phyloP scores from a whole-genome alignment of 2,888 invertebrate genomes.

The Halictus ligatus region DNA sequence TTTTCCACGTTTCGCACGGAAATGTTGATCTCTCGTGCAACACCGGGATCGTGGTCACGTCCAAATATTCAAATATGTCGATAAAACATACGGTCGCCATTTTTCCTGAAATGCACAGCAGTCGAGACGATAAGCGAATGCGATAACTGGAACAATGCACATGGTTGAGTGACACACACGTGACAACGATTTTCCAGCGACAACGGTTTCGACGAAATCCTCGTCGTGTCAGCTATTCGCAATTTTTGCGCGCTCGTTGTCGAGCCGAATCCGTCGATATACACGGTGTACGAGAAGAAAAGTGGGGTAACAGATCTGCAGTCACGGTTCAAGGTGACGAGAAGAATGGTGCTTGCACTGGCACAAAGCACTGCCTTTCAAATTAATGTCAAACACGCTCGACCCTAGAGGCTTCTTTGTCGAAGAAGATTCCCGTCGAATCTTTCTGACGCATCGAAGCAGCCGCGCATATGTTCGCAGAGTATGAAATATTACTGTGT shows the following conservation, averaged over 20 bases:
- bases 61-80: neutral
- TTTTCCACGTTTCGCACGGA: neutral
- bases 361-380: slow-evolving; percentile 35
- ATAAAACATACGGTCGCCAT: neutral
- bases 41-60: neutral
- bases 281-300: neutral
- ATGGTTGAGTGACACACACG: slow-evolving; percentile 4
- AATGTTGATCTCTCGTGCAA: neutral
- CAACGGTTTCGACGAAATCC: neutral
- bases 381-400: slow-evolving; percentile 46
- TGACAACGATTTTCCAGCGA: slow-evolving; percentile 4
- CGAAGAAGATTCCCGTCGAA: slow-evolving; percentile 11
- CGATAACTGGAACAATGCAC: slow-evolving; percentile 30
- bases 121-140: slow-evolving; percentile 14
- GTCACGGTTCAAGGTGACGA: slow-evolving; percentile 42
- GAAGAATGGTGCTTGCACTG: slow-evolving; percentile 9
- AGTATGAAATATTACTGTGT: neutral
- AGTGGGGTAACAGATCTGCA: slow-evolving; percentile 25
- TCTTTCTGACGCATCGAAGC: neutral
- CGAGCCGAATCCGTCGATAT: neutral
- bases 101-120: slow-evolving; percentile 13
- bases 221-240: slow-evolving; percentile 5
- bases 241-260: neutral
- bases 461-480: too few relatives aligned
- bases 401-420: slow-evolving; percentile 16